A percentile compares a stretch with the other conserved stretches of the same genome.
These are phyloP conservation scores for Mesocricetus auratus DNA, from an alignment of 2,113 vertebrate species.

Conservation along the genomic window DNA sequence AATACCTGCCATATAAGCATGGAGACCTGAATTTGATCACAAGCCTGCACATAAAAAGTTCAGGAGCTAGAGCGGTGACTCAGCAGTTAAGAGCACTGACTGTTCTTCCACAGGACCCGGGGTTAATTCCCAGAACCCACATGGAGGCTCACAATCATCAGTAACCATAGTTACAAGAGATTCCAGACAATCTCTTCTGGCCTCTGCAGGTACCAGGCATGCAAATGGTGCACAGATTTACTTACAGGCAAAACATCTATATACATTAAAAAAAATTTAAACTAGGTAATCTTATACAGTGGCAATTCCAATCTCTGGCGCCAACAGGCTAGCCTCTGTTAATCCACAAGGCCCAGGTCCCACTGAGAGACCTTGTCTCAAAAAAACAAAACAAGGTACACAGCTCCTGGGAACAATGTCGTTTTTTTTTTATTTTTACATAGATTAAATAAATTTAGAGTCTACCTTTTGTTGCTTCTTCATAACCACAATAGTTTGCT, in stretches of 20 bases:
- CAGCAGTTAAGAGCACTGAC: too few species aligned
- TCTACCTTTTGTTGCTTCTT: neutral
- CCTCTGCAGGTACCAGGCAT: neutral
- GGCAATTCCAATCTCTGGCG: neutral
- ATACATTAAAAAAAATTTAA: neutral
- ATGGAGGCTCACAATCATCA: neutral
- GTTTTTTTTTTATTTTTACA: neutral
- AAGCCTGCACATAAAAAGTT: neutral
- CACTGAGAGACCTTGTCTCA: neutral
- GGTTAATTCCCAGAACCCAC: neutral
- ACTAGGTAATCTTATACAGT: neutral
- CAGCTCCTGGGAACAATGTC: too few species aligned
- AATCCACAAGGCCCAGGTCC: neutral
- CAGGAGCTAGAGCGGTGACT: neutral
- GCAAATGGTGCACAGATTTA: neutral
- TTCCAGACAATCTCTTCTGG: neutral
- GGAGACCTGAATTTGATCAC: neutral
- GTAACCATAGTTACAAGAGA: too few species aligned
- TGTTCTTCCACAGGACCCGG: neutral
- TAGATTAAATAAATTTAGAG: neutral
- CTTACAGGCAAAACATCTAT: neutral
- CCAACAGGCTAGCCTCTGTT: too few species aligned
- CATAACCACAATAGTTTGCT: neutral
- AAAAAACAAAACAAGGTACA: neutral
- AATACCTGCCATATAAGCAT: neutral